These are phyloP conservation scores for Atta colombica DNA, from an alignment of 1,140 invertebrate species.

Conservation along the genomic window DNA sequence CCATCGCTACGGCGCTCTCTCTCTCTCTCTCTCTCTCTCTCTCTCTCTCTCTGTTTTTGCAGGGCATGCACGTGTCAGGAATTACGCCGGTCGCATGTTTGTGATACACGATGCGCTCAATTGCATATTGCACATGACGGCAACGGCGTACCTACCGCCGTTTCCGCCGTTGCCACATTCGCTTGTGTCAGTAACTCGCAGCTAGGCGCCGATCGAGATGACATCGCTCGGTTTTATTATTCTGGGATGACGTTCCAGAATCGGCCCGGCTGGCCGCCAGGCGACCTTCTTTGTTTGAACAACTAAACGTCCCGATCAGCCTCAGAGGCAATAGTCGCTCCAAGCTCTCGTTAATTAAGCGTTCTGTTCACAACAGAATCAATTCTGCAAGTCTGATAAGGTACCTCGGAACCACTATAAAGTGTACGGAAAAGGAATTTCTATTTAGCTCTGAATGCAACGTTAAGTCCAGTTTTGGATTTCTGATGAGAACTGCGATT, in stretches of 20 bases:
- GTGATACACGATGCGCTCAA: constrained; percentile 25
- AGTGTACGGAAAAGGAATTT: neutral
- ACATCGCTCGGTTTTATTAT: constrained; percentile 16
- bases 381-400: constrained; percentile 41
- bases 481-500: neutral
- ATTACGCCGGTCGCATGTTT: constrained; percentile 36
- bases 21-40: no score
- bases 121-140: constrained; percentile 32
- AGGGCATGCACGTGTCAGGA: constrained; percentile 38
- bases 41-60: constrained; percentile 1
- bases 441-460: neutral
- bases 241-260: neutral
- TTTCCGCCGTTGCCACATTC: neutral
- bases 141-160: neutral
- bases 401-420: neutral
- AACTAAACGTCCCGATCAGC: constrained; percentile 39
- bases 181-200: constrained; percentile 1
- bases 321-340: constrained; percentile 22
- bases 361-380: constrained; percentile 15
- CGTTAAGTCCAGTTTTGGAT: neutral
- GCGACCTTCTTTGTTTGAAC: constrained; percentile 33
- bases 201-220: constrained; percentile 10
- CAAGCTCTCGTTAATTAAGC: constrained; percentile 44
- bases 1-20: neutral
- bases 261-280: neutral